These are phyloP conservation scores for Tinamus guttatus DNA, from an alignment of 2,113 vertebrate genomes.

Conservation along the genomic window DNA sequence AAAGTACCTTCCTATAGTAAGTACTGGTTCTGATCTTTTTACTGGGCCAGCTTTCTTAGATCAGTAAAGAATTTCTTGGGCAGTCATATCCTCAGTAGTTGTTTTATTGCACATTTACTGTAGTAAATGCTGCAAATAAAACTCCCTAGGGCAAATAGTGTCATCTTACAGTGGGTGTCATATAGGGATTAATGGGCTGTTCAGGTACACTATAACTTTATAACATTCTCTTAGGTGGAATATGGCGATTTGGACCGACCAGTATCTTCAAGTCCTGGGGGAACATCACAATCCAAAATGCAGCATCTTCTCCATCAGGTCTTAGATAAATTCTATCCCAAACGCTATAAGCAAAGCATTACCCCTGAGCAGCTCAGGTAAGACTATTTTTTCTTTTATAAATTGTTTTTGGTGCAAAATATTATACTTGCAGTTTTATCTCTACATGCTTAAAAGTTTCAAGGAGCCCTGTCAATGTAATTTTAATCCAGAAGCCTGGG, in stretches of 20 bases:
- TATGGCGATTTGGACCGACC: conserved; percentile 85
- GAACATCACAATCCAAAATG: conserved; percentile 80
- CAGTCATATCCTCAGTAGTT: neutral
- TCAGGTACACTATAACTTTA: neutral
- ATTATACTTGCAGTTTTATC: neutral
- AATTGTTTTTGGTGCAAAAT: no score
- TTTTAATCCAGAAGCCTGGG: neutral
- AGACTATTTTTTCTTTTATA: neutral
- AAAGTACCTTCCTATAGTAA: neutral
- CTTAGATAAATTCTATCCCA: conserved; percentile 90
- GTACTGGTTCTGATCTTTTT: neutral
- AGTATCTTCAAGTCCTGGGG: conserved; percentile 70
- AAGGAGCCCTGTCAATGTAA: neutral
- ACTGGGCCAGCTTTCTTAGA: neutral
- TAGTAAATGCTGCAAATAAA: neutral
- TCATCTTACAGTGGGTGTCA: neutral
- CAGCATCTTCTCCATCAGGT: conserved; percentile 87
- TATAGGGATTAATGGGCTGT: neutral
- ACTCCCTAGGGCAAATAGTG: neutral
- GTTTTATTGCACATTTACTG: neutral
- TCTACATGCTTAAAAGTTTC: neutral
- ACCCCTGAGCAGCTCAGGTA: conserved; percentile 86
- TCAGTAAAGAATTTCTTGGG: neutral
- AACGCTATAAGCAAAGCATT: conserved; percentile 85
- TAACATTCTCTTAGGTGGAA: conserved; percentile 78